Conservation (phyloP, 2,797 vertebrate species). For the Choloepus didactylus region DNA sequence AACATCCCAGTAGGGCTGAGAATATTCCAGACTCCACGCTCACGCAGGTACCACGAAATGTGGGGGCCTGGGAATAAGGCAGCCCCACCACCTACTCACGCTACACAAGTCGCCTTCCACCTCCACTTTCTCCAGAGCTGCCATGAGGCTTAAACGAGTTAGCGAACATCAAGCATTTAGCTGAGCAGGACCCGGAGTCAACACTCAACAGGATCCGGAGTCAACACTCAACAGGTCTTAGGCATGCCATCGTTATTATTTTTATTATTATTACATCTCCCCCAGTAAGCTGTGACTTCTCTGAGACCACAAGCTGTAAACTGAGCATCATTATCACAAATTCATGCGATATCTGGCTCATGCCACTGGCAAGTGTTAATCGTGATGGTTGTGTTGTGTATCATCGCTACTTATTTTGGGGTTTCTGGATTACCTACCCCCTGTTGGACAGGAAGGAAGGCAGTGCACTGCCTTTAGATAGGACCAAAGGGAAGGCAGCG, state of each 20-base stretch:
- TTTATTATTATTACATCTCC: neutral
- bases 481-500: neutral
- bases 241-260: no score
- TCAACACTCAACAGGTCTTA: no score
- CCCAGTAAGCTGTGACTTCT: neutral
- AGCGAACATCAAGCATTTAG: rapidly evolving
- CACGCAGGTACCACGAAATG: rapidly evolving
- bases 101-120: neutral
- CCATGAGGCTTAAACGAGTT: neutral
- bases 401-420: rapidly evolving
- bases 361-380: rapidly evolving
- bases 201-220: no score
- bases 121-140: neutral
- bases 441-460: neutral
- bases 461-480: neutral
- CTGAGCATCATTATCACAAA: neutral
- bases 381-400: rapidly evolving
- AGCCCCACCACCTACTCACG: rapidly evolving
- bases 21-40: neutral
- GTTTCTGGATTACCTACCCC: rapidly evolving
- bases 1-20: neutral
- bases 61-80: neutral
- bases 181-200: rapidly evolving
- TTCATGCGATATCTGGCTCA: rapidly evolving
- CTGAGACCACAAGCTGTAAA: neutral